phyloP scores from a whole-genome alignment of 2,113 vertebrate genomes.

The Phalacrocorax brasilianus region DNA sequence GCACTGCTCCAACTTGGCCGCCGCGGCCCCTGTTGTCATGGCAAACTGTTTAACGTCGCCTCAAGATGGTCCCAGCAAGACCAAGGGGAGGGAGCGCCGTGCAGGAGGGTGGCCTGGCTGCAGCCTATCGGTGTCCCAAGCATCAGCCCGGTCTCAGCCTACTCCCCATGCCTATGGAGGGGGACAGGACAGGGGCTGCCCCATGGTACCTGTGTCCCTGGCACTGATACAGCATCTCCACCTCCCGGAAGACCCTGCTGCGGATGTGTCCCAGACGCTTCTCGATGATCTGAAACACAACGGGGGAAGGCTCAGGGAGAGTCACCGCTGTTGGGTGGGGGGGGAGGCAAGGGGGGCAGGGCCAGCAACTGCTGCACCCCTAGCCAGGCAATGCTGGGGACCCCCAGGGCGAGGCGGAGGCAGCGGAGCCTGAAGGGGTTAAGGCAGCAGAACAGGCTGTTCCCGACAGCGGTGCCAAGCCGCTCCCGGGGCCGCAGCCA shows the following conservation, averaged over 20 bases:
- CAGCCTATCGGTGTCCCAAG: fast-evolving
- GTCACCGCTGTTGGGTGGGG: fast-evolving
- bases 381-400: neutral
- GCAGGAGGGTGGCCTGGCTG: fast-evolving
- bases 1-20: neutral
- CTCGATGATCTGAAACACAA: constrained; percentile 89
- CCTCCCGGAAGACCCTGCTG: constrained; percentile 93
- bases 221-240: constrained; percentile 99
- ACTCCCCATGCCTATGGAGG: fast-evolving
- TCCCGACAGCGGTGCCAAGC: neutral
- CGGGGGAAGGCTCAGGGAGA: neutral
- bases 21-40: neutral
- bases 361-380: neutral
- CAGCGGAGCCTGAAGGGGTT: neutral
- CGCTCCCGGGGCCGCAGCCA: neutral
- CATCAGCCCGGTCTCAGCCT: neutral
- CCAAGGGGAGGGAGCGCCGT: neutral
- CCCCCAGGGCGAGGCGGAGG: neutral
- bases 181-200: fast-evolving
- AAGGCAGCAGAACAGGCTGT: constrained; percentile 52
- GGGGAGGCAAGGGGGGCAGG: too few species aligned
- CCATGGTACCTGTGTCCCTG: constrained; percentile 90
- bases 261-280: constrained; percentile 94
- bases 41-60: fast-evolving
- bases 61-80: neutral